Conservation (phyloP, 2,113 vertebrate genomes). For the Geococcyx californianus region DNA sequence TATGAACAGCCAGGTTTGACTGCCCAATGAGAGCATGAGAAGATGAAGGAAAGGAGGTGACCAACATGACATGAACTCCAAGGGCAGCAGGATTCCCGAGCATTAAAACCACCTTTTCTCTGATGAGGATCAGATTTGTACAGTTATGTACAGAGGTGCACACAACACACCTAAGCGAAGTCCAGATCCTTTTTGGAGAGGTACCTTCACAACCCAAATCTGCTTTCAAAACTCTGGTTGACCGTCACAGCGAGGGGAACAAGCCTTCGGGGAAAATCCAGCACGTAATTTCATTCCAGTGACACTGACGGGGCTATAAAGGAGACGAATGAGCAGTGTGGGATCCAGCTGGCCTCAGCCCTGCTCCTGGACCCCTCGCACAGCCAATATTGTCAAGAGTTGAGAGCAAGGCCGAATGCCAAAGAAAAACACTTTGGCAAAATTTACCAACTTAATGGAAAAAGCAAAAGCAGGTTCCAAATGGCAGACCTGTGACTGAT, state of each 20-base stretch:
- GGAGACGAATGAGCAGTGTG: neutral
- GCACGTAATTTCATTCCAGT: conserved; percentile 26
- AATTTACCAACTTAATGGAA: conserved; percentile 66
- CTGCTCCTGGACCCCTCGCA: neutral
- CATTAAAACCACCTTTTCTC: neutral
- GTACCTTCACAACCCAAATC: neutral
- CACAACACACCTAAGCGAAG: neutral
- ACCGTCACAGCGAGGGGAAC: neutral
- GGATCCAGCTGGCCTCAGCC: conserved; percentile 55
- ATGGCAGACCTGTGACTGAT: conserved; percentile 48
- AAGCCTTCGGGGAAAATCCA: conserved; percentile 5
- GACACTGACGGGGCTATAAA: neutral
- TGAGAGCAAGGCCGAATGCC: neutral
- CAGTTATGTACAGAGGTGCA: neutral
- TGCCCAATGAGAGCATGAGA: rapidly evolving
- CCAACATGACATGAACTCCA: rapidly evolving
- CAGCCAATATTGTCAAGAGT: neutral
- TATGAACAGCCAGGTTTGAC: neutral
- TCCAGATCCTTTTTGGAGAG: neutral
- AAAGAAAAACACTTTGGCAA: conserved; percentile 67
- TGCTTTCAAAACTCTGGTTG: neutral
- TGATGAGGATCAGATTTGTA: neutral
- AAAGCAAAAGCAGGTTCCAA: conserved; percentile 63
- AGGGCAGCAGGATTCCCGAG: neutral
- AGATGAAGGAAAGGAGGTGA: neutral